Conservation (phyloP, 2,888 invertebrate species). For the Tachina lurida region DNA sequence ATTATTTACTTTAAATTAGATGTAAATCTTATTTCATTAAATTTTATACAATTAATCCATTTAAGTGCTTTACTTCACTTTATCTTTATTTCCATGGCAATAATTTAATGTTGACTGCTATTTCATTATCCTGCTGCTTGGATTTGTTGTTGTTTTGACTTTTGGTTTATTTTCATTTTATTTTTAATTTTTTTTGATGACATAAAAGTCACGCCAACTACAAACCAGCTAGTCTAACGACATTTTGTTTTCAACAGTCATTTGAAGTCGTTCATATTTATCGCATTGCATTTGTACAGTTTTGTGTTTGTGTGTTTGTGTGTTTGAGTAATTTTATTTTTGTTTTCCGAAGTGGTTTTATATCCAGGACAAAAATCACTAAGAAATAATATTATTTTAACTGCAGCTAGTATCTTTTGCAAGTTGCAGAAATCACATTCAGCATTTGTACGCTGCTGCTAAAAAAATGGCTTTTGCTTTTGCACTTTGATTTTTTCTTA, state of each 20-base stretch:
- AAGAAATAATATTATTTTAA: background rate
- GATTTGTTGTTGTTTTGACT: slow-evolving; percentile 14
- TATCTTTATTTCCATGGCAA: slow-evolving; percentile 15
- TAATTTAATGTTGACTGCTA: slow-evolving; percentile 18
- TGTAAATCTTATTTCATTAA: background rate
- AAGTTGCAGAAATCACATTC: slow-evolving; percentile 41
- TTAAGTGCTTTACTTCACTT: slow-evolving; percentile 22
- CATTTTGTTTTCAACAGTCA: slow-evolving; percentile 54
- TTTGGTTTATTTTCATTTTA: background rate
- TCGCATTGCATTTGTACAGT: slow-evolving; percentile 27
- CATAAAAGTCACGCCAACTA: slow-evolving; percentile 38
- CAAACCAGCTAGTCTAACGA: slow-evolving; percentile 51
- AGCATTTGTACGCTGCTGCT: slow-evolving; percentile 28
- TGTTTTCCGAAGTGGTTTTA: background rate
- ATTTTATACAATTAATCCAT: slow-evolving; percentile 42
- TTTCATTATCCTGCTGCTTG: slow-evolving; percentile 38
- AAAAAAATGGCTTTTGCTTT: slow-evolving; percentile 31
- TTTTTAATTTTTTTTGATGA: background rate
- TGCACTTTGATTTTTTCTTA: slow-evolving; percentile 55
- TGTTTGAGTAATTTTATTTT: background rate
- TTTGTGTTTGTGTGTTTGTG: background rate
- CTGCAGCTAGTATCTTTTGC: slow-evolving; percentile 23
- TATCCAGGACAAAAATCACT: background rate
- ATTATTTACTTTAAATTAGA: background rate
- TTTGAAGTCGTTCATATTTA: slow-evolving; percentile 47